These are phyloP conservation scores for Hypocryptadius cinnamomeus DNA, from an alignment of 2,113 vertebrate species.

Conservation along the genomic window DNA sequence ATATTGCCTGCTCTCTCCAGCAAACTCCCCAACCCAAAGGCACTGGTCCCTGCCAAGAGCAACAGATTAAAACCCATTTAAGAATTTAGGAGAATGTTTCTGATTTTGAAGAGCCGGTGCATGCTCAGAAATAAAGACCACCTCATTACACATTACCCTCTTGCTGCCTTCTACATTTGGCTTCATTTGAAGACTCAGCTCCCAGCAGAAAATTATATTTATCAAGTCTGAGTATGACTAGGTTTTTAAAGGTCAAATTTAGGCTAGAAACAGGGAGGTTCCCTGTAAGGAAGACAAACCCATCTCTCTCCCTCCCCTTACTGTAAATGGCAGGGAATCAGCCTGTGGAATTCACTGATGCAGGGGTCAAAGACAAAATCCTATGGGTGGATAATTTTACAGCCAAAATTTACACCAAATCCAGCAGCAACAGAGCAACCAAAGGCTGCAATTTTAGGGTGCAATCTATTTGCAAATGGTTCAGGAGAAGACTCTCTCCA, in stretches of 20 bases:
- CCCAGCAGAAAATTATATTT: neutral
- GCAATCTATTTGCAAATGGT: neutral
- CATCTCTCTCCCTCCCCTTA: neutral
- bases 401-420: neutral
- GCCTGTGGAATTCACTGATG: neutral
- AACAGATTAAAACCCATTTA: conserved; percentile 43
- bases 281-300: neutral
- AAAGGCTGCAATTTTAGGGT: neutral
- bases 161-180: neutral
- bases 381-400: neutral
- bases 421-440: neutral
- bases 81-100: conserved; percentile 11
- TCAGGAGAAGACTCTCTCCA: neutral
- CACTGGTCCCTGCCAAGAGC: conserved; percentile 14
- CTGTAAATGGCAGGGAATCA: conserved; percentile 5
- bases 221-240: neutral
- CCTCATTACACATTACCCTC: neutral
- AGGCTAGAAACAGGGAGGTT: neutral
- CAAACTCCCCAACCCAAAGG: conserved; percentile 14
- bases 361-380: conserved; percentile 26
- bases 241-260: neutral
- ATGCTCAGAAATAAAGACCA: neutral
- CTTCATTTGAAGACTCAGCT: neutral
- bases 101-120: neutral
- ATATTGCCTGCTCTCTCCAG: neutral